Percentiles rank a stretch among this genome's conserved stretches.
Evolutionary conservation across 2,888 invertebrate genomes (phyloP).

Genomic region (Xiphydria camelus): DNA sequence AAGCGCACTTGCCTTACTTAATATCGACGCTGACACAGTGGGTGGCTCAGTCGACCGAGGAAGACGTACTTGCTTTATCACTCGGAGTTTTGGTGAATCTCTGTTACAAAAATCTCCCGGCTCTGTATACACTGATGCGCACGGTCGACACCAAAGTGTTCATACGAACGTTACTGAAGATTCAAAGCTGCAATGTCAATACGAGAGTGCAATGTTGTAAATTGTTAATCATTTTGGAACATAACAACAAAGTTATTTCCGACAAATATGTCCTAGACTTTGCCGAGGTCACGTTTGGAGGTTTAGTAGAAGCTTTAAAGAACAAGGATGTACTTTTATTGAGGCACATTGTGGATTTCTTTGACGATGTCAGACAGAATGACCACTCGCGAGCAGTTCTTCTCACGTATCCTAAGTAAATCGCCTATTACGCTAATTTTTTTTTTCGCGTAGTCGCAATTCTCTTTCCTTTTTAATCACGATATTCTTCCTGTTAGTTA

Average conservation of each 20-base stretch:
- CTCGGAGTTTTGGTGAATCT: slow-evolving; percentile 77
- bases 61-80: slow-evolving; percentile 60
- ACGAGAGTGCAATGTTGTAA: slow-evolving; percentile 63
- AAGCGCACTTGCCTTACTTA: slow-evolving; percentile 71
- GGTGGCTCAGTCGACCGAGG: slow-evolving; percentile 62
- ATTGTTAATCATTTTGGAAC: slow-evolving; percentile 61
- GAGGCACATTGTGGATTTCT: slow-evolving; percentile 62
- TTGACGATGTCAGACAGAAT: slow-evolving; percentile 59
- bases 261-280: slow-evolving; percentile 59
- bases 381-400: slow-evolving; percentile 46
- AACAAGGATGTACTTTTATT: slow-evolving; percentile 58
- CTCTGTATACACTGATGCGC: slow-evolving; percentile 72
- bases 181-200: slow-evolving; percentile 58
- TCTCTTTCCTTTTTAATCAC: slow-evolving; percentile 1
- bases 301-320: slow-evolving; percentile 58
- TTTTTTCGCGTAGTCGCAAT: slow-evolving; percentile 4
- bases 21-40: slow-evolving; percentile 71
- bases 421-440: slow-evolving; percentile 3
- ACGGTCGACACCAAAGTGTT: slow-evolving; percentile 73
- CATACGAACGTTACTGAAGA: slow-evolving; percentile 64
- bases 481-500: slow-evolving; percentile 42
- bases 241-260: slow-evolving; percentile 59
- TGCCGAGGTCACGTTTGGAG: slow-evolving; percentile 59
- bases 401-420: slow-evolving; percentile 46
- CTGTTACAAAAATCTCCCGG: slow-evolving; percentile 77